Base-by-base conservation (phyloP, 2,797 vertebrate genomes). In the Mus spretus region DNA sequence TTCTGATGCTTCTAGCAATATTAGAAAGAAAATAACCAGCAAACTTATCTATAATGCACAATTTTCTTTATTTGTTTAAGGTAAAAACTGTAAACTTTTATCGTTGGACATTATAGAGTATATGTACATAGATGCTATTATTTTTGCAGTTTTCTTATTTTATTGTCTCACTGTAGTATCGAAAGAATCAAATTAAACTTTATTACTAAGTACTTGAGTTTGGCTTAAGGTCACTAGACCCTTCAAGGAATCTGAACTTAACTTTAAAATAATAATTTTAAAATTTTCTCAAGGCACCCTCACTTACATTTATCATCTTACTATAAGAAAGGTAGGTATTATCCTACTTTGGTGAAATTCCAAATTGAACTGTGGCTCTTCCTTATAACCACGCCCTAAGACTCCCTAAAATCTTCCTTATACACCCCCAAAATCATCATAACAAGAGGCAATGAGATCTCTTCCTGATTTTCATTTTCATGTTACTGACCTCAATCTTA, bases 251-350 rank as follows among this genome's bases (percentile, higher is more conserved):
- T 70, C 26, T 55, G 37, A 84, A 74, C 24, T 53, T 15, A 90
- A 90, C 8, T 40, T 92, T 65, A 89, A 85, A 77, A 24, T 26
- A 78, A 61, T 67, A 14, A 2, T 65, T 90, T 92, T 95, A 14
- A 4, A 65, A 88, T 93, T 96, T 34, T 57, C 89, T 96, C 40
- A 82, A 61, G 5, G 94, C 57, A 17, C 31, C 79, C 87, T 95
- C 11, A 50, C 4, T 87, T 59, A 34, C 75, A 57, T 92, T 92
- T 15, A 67, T 93, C 85, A 24, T 79, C 26, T 91, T 79, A 57
- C 26, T 77, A 84, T 34, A 24, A 67, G 47, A 70, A 61, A 57
- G 24, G 6, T 31, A 59, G 4, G 12, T 34, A 90, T 53, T 17
- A 20, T 6, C 59, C 14, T 55, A n/a, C 11, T 67, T 37, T 82